phyloP scores from a whole-genome alignment of 2,797 vertebrate genomes.

The Squalus acanthias region DNA sequence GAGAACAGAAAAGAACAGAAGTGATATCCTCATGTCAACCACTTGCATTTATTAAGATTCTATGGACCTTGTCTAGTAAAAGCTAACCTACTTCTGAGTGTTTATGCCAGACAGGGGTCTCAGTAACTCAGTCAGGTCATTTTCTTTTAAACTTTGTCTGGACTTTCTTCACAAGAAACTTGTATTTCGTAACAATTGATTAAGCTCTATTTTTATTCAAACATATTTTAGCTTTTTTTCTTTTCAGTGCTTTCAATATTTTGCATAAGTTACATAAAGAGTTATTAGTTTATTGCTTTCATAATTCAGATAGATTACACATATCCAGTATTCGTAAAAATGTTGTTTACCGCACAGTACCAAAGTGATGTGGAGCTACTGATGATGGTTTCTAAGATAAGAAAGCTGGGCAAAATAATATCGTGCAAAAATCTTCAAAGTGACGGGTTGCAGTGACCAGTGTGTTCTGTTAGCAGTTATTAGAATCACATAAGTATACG shows the following conservation, averaged over 20 bases:
- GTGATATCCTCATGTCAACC: not conserved
- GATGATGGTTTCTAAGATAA: not conserved
- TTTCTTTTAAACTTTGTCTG: not conserved
- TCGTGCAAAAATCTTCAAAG: not conserved
- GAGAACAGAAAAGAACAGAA: not conserved
- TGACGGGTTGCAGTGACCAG: not conserved
- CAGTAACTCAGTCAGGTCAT: not conserved
- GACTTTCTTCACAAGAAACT: not conserved
- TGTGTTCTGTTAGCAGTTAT: not conserved
- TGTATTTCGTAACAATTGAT: not conserved
- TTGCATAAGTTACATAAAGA: not conserved
- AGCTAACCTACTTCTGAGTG: not conserved
- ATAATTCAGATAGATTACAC: not conserved
- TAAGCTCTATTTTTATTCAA: not conserved
- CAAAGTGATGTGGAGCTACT: not conserved
- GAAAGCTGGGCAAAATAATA: not conserved
- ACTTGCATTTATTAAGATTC: not conserved
- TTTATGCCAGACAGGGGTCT: not conserved
- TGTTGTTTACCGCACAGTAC: not conserved
- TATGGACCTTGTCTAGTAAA: not conserved
- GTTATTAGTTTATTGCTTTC: not conserved
- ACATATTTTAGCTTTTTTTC: not conserved
- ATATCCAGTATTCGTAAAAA: not conserved
- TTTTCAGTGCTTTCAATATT: not conserved
- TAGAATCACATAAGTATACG: not conserved